Evolutionary conservation across 2,888 invertebrate genomes (phyloP).

Genomic region (Synergus laeviventris): DNA sequence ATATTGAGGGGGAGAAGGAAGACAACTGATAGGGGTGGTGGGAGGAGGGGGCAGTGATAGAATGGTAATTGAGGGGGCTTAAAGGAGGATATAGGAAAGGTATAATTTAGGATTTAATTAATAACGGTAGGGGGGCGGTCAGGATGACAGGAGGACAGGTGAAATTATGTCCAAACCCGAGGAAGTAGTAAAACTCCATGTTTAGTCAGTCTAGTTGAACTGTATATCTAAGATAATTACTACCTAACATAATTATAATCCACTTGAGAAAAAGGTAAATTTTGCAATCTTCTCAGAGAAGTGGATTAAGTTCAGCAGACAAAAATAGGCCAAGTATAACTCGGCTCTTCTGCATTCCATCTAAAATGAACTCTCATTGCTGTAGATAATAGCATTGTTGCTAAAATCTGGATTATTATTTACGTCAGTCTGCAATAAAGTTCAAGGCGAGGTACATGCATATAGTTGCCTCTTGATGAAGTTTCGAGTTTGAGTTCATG

Average conservation of each 20-base stretch:
- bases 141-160: no score
- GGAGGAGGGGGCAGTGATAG: no score
- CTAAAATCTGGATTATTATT: constrained; percentile 30
- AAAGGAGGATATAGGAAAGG: no score
- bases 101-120: no score
- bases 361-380: constrained; percentile 10
- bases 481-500: constrained; percentile 19
- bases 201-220: no score
- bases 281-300: background rate
- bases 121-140: no score
- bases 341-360: constrained; percentile 28
- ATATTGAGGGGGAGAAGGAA: no score
- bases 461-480: constrained; percentile 27
- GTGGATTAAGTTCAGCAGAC: constrained; percentile 5
- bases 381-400: constrained; percentile 20
- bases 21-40: no score
- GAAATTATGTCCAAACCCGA: no score
- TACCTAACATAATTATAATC: background rate
- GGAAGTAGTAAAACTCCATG: no score
- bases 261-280: background rate
- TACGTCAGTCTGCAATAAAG: constrained; percentile 29
- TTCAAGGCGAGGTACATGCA: constrained; percentile 28
- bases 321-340: constrained; percentile 24
- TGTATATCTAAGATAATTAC: no score
- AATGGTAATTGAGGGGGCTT: no score